Evolutionary conservation across 2,888 invertebrate genomes (phyloP), one percentile per base, ranked within the genome.

Genomic region (Troides aeacus): DNA sequence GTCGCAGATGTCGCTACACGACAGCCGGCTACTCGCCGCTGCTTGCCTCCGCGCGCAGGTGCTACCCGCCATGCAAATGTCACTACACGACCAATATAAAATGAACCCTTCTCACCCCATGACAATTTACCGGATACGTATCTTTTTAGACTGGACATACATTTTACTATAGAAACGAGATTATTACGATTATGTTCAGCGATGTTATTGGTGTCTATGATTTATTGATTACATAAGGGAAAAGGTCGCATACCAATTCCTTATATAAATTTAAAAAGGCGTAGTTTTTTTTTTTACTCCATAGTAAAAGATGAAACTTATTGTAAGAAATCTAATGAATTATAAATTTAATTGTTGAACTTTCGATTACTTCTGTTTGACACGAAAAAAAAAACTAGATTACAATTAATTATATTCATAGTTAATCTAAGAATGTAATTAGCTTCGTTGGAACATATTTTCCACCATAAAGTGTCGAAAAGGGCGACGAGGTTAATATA

Each of bases 1-100:
- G 89, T 83, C 84, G 88, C 92, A 92, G 86, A 92, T 92, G 92
- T 89, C 88, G 90, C 76, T 68, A 63, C 74, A 79, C 84, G 88
- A 82, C 91, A 91, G 90, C 90, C 90, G 91, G 90, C 89, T 76
- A 62, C 69, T 72, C 74, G 65, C 74, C 65, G 78, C 81, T 79
- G 83, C 82, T 81, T 78, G 79, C 82, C 81, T 79, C 78, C 78
- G 74, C 81, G 75, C 80, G 88, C 90, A 88, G 89, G 88, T 89
- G 89, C 59, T 39, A 46, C 42, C 57, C 56, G 4, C 83, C 73
- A 70, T 79, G 83, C 86, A 87, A 88, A 90, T 89, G 89, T 86
- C 89, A 88, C 76, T 64, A 69, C 72, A 67, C 71, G 76, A 74
- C 81, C 73, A 76, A 23, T 61, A 15, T 75, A 74, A 24, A 46